Evolutionary conservation across 1,140 invertebrate genomes (phyloP), one percentile per base, ranked within the genome.

Genomic region (Mesaphorura yosii): DNA sequence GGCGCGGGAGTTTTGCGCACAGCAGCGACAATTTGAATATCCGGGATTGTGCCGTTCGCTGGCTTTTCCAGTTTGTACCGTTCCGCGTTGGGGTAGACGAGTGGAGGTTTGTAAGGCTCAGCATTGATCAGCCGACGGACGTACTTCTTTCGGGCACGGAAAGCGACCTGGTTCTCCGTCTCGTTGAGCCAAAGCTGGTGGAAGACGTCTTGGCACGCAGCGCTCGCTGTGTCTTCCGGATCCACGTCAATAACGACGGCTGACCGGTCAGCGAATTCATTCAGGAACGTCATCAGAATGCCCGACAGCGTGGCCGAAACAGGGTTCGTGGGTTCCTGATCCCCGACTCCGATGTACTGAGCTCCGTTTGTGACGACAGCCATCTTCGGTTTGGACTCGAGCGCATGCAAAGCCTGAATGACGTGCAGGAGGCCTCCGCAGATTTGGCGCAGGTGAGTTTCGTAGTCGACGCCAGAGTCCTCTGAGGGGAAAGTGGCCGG

Each of bases 261-360:
- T 17, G 14, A 20, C 10, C 54, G 14, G 28, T 48, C 48, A 0
- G 20, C 25, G 19, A 51, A 31, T 22, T 58, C 57, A 4, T 31
- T 51, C 38, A 37, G 29, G n/a, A 58, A 47, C 7, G 40, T 34
- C 26, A 28, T 7, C 4, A 55, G n/a, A 17, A 58, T 50, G 15
- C 51, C 49, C 19, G 40, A 23, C 3, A 49, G n/a, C 23, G 48
- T 48, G 2, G 25, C 51, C 37, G 47, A 27, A 4, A 23, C 38
- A n/a, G 51, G 28, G 37, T 55, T 34, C 1, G 17, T 34, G n/a
- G 57, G 10, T n/a, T 27, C 42, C 34, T 50, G 17, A 37, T 58
- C 57, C n/a, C n/a, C n/a, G n/a, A n/a, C n/a, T 1, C 28, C 52
- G 1, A 51, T 48, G 31, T 22, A 42, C 15, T 49, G 31, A 0